Percentiles rank a stretch among this genome's conserved stretches.
phyloP scores from a whole-genome alignment of 2,113 vertebrate genomes.

The Chloroceryle aenea region DNA sequence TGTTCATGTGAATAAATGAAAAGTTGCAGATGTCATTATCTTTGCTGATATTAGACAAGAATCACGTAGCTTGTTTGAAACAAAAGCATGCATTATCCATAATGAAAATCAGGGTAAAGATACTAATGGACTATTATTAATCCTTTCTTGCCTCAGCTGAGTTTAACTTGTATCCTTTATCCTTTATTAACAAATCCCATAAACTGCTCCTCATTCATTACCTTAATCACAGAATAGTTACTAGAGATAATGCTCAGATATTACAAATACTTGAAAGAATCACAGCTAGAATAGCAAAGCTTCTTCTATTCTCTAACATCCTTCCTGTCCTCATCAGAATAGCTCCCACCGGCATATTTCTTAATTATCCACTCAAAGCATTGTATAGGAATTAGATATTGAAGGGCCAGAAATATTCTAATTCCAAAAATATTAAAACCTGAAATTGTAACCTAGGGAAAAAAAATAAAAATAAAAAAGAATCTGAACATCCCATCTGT shows the following conservation, averaged over 20 bases:
- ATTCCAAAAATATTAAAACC: neutral
- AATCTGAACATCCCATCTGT: neutral
- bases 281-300: neutral
- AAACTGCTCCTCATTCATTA: neutral
- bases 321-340: neutral
- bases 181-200: neutral
- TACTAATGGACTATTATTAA: neutral
- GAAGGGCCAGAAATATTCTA: neutral
- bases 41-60: neutral
- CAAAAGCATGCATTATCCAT: neutral
- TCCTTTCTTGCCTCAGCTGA: neutral
- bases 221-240: neutral
- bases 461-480: no score
- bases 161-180: neutral
- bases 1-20: neutral
- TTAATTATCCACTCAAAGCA: neutral
- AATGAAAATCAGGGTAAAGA: neutral
- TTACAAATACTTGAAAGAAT: neutral
- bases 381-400: neutral
- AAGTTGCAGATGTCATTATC: neutral
- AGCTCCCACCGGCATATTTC: neutral
- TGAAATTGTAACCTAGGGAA: neutral
- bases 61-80: neutral
- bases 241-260: neutral
- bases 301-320: neutral